phyloP scores from a whole-genome alignment of 2,888 invertebrate genomes.

The Pilophorus perplexus region DNA sequence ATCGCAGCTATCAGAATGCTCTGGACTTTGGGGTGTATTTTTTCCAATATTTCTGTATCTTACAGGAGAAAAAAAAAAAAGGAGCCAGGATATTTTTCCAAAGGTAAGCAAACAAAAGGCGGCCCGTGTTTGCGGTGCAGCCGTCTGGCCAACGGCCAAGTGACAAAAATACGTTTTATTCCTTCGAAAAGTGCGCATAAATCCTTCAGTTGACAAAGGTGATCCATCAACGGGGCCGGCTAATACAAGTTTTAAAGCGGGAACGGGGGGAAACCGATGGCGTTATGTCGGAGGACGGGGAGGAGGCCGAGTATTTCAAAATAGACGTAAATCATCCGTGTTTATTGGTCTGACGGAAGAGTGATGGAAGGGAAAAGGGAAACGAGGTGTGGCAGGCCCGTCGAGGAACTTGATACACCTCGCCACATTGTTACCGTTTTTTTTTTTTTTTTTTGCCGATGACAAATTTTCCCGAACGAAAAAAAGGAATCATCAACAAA shows the following conservation, averaged over 20 bases:
- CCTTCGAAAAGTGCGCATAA: conserved; percentile 36
- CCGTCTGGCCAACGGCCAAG: conserved; percentile 29
- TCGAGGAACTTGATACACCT: no score
- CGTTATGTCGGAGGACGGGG: conserved; percentile 1
- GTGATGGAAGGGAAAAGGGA: conserved; percentile 11
- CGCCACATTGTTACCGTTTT: no score
- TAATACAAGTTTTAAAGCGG: conserved; percentile 31
- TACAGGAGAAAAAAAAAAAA: no score
- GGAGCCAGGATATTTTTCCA: no score
- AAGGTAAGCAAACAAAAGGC: conserved; percentile 39
- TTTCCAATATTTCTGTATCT: no score
- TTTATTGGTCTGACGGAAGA: conserved; percentile 28
- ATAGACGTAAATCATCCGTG: conserved; percentile 38
- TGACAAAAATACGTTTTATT: conserved; percentile 35
- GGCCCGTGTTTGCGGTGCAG: conserved; percentile 18
- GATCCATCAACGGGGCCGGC: conserved; percentile 31
- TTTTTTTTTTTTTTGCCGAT: no score
- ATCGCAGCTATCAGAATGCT: no score
- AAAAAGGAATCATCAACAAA: no score
- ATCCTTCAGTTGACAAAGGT: conserved; percentile 38
- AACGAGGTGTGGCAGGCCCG: no score
- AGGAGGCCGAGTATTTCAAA: conserved; percentile 22
- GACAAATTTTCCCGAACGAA: no score
- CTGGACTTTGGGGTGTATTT: no score
- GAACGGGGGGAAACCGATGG: conserved; percentile 2